Evolutionary conservation across 1,140 invertebrate genomes (phyloP).

Genomic region (Drosophila sproati): DNA sequence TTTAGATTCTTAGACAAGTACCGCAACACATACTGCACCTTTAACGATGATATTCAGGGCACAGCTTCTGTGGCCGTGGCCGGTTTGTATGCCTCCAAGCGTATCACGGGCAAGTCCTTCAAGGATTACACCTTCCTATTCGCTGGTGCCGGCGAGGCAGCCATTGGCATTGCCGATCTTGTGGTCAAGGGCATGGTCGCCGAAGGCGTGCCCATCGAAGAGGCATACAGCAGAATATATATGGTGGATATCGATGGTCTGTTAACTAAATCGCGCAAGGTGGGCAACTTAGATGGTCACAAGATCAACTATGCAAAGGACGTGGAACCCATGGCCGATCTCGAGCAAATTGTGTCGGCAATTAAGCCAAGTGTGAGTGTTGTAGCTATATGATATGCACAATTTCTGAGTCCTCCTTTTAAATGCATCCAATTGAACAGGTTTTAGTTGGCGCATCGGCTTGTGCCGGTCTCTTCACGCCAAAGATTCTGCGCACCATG

Average conservation of each 20-base stretch:
- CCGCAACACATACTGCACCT: slow-evolving; percentile 94
- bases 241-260: slow-evolving; percentile 95
- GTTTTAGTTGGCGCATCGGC: slow-evolving; percentile 91
- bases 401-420: neutral
- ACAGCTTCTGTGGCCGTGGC: slow-evolving; percentile 97
- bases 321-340: slow-evolving; percentile 90
- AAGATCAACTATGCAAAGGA: slow-evolving; percentile 94
- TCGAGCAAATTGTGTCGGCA: slow-evolving; percentile 91
- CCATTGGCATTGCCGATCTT: slow-evolving; percentile 94
- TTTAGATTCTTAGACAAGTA: slow-evolving; percentile 96
- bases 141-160: slow-evolving; percentile 96
- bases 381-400: too few species aligned
- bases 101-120: slow-evolving; percentile 92
- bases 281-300: slow-evolving; percentile 90
- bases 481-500: slow-evolving; percentile 94
- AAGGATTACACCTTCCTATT: slow-evolving; percentile 94
- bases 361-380: slow-evolving; percentile 89
- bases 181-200: slow-evolving; percentile 94
- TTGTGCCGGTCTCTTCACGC: slow-evolving; percentile 93
- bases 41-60: slow-evolving; percentile 99
- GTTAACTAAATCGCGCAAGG: slow-evolving; percentile 89
- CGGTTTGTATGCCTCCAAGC: slow-evolving; percentile 92
- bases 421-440: slow-evolving; percentile 23
- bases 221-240: slow-evolving; percentile 94
- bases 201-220: slow-evolving; percentile 89